These are phyloP conservation scores for Anolis apletophallus DNA, from an alignment of 2,797 vertebrate genomes.

Conservation along the genomic window DNA sequence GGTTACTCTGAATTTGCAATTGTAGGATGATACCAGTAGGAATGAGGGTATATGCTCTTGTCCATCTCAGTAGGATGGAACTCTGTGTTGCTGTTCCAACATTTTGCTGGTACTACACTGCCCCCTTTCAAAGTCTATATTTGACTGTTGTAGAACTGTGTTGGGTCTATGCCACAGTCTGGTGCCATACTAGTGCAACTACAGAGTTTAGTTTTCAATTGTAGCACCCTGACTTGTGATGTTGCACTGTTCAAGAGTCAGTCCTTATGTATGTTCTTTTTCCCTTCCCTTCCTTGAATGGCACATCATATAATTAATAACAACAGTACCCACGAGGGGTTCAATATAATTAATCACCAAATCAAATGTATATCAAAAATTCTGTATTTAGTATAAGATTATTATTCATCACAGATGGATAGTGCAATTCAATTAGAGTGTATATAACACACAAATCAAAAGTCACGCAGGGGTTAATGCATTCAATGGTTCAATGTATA, in stretches of 20 bases:
- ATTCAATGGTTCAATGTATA: too few species aligned
- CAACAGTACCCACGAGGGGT: too few species aligned
- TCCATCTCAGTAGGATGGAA: background rate
- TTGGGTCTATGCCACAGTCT: background rate
- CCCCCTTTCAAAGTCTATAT: background rate
- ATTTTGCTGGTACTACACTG: background rate
- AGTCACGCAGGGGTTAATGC: too few species aligned
- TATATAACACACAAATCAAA: too few species aligned
- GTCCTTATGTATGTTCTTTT: background rate
- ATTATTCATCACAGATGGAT: too few species aligned
- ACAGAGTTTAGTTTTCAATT: background rate
- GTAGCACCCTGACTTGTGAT: background rate
- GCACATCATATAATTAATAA: background rate
- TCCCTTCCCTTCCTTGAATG: background rate
- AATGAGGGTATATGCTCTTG: background rate
- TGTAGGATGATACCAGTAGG: background rate
- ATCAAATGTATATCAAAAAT: too few species aligned
- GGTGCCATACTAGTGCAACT: background rate
- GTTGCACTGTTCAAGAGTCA: background rate
- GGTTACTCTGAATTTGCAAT: background rate
- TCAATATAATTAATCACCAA: too few species aligned
- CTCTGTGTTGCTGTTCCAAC: background rate
- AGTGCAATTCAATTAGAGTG: too few species aligned
- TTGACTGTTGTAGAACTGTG: background rate
- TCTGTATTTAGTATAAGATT: too few species aligned